These are phyloP conservation scores for Oreortyx pictus DNA, from an alignment of 2,797 vertebrate species.

Conservation along the genomic window DNA sequence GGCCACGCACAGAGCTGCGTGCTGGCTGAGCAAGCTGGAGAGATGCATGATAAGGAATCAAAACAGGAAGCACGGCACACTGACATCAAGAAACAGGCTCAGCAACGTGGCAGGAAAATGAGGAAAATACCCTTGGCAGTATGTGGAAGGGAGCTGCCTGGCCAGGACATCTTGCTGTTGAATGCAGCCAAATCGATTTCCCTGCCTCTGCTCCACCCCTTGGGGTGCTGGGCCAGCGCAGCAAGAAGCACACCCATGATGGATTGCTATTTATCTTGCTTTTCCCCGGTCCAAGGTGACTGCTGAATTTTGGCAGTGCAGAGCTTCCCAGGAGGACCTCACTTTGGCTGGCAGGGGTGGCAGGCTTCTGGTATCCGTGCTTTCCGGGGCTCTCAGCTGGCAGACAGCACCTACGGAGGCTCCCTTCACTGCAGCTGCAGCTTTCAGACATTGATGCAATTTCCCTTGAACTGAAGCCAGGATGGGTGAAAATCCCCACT, in stretches of 20 bases:
- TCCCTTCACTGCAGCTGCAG: neutral
- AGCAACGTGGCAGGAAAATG: neutral
- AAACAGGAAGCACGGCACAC: neutral
- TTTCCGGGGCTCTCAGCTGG: neutral
- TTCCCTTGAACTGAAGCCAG: neutral
- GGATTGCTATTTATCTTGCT: neutral
- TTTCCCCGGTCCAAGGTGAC: neutral
- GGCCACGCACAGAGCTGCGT: rapidly evolving
- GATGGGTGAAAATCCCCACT: neutral
- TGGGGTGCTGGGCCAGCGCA: neutral
- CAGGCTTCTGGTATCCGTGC: neutral
- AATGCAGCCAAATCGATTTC: neutral
- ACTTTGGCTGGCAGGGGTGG: neutral
- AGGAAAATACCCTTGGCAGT: neutral
- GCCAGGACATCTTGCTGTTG: rapidly evolving
- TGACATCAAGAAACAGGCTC: neutral
- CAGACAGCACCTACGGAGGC: neutral
- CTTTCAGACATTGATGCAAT: neutral
- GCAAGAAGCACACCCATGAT: neutral
- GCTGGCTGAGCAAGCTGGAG: neutral
- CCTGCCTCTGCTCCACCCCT: neutral
- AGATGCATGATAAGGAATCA: neutral
- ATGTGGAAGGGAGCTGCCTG: neutral
- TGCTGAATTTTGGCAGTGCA: neutral
- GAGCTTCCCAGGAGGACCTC: neutral